Base-by-base conservation (phyloP, 2,797 vertebrate genomes). In the Salarias fasciatus region DNA sequence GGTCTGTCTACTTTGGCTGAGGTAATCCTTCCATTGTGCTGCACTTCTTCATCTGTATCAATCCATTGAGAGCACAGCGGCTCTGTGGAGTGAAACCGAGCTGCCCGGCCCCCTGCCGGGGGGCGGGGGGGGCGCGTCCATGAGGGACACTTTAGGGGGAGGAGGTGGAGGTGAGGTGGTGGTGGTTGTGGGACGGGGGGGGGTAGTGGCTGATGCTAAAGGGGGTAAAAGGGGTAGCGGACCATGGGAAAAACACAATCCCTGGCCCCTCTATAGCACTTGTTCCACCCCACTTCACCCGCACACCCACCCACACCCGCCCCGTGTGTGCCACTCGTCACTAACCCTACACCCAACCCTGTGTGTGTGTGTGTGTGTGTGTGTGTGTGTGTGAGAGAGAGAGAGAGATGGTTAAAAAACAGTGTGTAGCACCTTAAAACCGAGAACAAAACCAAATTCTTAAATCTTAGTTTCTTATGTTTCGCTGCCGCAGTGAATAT, bases 11-110 rank as follows among this genome's bases (percentile, higher is more conserved):
- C 90, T 92, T 91, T 91, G 89, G 84, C 79, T 78, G 80, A 84
- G 89, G 90, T 94, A 93, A 91, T 87, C 86, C 88, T 88, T 93
- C 90, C 86, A 89, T 92, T 93, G 90, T 85, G 91, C 72, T 85
- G 79, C 86, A 91, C 90, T 92, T 92, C 91, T 93, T 92, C 90
- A 89, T 93, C 91, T 93, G 91, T 93, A 93, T 93, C 90, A 93
- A 88, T 91, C 91, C 92, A 93, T 88, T 88, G 92, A 93, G 89
- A 89, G 92, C 84, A 86, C 88, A 72, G 86, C 85, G 85, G 89
- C 93, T 92, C 90, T 89, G 74, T 80, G 88, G 91, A 93, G 90
- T 95, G 94, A 93, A 94, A 94, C 91, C 91, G 93, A 95, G 93
- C 91, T 36, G 69, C 72, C 83, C 59, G 62, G 64, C 74, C 79